Evolutionary conservation across 2,888 invertebrate species (phyloP), one percentile per base, ranked within the genome.

Genomic region (Fragum sueziense): DNA sequence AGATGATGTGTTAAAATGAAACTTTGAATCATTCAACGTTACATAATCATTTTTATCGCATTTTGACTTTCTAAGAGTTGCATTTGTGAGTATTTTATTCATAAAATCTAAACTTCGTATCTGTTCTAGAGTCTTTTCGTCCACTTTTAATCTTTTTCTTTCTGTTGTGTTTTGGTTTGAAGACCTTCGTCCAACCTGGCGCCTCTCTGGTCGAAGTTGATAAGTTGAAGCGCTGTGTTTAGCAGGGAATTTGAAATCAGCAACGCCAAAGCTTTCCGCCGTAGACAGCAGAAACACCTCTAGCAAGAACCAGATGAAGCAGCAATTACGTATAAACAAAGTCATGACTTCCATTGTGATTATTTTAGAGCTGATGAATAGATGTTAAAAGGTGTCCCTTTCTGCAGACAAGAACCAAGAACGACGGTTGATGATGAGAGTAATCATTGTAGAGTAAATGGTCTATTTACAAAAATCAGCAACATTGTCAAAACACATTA

Each of bases 81-180:
- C 41, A 65, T 65, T 65, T 22, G 34, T 34, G 25, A 65, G 65
- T 52, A 84, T 84, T n/a, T 33, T 68, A 29, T 84, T 68, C 37
- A 84, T 84, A 70, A 84, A 84, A 54, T 84, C 75, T 65, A 84
- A 70, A 20, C 76, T 79, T 70, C 77, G 61, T 41, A 75, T 84
- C 57, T 79, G 79, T 68, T 81, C 73, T 57, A 79, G 51, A 7
- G 77, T 77, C 9, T 81, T 68, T 4, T 67, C 73, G 33, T 74
- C 70, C 41, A 79, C 61, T 34, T 79, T 70, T 22, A 41, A 17
- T 25, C 41, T 6, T 41, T 41, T 37, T 22, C n/a, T 41, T 22
- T 37, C 41, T 20, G 29, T 33, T 6, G 65, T 22, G 9, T 65
- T 41, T 7, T 29, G n/a, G 33, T n/a, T 33, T 1, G 61, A 33